A percentile compares a stretch with the other conserved stretches of the same genome.
phyloP scores from a whole-genome alignment of 2,113 vertebrate genomes.

The Corythornis cristatus region DNA sequence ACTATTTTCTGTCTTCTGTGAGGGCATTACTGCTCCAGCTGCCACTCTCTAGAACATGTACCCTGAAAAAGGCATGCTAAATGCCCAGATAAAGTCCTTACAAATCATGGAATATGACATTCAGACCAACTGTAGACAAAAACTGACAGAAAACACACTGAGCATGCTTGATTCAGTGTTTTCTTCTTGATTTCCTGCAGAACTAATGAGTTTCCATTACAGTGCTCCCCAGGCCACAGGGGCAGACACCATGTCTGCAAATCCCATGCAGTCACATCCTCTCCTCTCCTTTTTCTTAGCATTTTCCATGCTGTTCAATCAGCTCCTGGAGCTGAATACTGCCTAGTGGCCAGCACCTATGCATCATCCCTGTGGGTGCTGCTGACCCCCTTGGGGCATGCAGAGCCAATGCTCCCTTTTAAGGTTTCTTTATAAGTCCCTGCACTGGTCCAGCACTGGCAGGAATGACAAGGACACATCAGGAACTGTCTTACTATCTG shows the following conservation, averaged over 20 bases:
- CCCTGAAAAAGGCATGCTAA: neutral
- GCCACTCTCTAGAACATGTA: neutral
- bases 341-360: neutral
- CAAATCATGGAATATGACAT: neutral
- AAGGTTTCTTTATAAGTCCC: neutral
- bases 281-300: neutral
- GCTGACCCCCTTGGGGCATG: accelerated
- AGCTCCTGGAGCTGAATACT: neutral
- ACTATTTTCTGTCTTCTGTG: neutral
- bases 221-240: neutral
- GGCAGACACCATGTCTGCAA: neutral
- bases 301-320: neutral
- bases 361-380: accelerated
- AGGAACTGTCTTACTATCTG: neutral
- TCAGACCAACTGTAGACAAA: neutral
- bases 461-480: too few species aligned
- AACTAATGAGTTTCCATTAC: neutral
- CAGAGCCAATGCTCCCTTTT: neutral
- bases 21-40: neutral
- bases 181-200: neutral
- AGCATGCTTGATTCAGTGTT: neutral
- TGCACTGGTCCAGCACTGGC: neutral
- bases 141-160: neutral
- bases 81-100: neutral
- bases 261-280: neutral